Percentiles rank a stretch among this genome's conserved stretches.
phyloP scores from a whole-genome alignment of 1,140 invertebrate genomes.

The Drosophila aff. region DNA sequence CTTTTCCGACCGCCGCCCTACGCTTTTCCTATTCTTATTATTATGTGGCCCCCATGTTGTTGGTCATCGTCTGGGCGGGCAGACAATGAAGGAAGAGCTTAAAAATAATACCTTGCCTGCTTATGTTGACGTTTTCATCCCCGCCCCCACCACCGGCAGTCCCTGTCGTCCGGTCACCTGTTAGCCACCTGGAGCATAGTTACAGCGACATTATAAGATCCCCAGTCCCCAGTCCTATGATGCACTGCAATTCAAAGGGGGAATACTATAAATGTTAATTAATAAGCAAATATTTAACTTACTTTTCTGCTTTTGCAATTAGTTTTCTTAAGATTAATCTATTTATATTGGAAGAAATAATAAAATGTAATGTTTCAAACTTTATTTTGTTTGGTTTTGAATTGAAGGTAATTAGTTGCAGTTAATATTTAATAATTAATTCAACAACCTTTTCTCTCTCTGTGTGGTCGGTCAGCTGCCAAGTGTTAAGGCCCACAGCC shows the following conservation, averaged over 20 bases:
- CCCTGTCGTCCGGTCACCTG: conserved; percentile 37
- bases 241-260: background rate
- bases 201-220: conserved; percentile 66
- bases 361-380: too few relatives aligned
- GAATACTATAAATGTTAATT: too few relatives aligned
- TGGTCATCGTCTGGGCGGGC: conserved; percentile 62
- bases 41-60: conserved; percentile 16
- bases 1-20: background rate
- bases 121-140: conserved; percentile 71
- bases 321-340: background rate
- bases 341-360: too few relatives aligned
- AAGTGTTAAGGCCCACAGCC: conserved; percentile 74
- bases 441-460: background rate
- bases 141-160: background rate
- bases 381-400: background rate
- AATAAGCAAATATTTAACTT: background rate
- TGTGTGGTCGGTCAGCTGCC: conserved; percentile 26
- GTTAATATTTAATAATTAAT: background rate
- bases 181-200: conserved; percentile 58
- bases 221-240: background rate
- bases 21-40: conserved; percentile 11
- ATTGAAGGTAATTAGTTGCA: too few relatives aligned
- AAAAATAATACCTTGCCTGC: conserved; percentile 82
- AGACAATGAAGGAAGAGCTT: conserved; percentile 82
- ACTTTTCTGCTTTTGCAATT: background rate